These are phyloP conservation scores for Phrynocephalus versicolor DNA, from an alignment of 2,113 vertebrate genomes.

Conservation along the genomic window DNA sequence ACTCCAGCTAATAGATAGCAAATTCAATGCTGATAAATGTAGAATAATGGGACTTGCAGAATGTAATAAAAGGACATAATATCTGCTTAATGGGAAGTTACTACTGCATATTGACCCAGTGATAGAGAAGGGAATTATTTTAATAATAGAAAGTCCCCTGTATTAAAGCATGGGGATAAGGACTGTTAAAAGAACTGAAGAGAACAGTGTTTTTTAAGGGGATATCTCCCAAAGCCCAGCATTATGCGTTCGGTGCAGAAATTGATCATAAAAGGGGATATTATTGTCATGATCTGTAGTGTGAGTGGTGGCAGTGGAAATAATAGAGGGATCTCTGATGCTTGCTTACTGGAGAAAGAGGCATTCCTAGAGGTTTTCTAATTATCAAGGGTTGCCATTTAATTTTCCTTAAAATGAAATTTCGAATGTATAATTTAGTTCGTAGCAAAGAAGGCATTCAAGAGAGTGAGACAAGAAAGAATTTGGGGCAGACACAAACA, in stretches of 20 bases:
- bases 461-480: no score
- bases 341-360: slow-evolving; percentile 67
- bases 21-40: slow-evolving; percentile 82
- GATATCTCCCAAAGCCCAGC: slow-evolving; percentile 70
- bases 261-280: slow-evolving; percentile 68
- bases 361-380: slow-evolving; percentile 71
- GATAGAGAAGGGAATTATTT: slow-evolving; percentile 78
- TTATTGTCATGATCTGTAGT: slow-evolving; percentile 42
- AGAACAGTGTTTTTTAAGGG: slow-evolving; percentile 67
- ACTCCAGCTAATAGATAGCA: slow-evolving; percentile 77
- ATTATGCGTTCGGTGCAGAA: slow-evolving; percentile 65
- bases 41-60: slow-evolving; percentile 80
- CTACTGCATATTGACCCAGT: slow-evolving; percentile 78
- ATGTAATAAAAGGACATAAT: slow-evolving; percentile 81
- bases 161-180: slow-evolving; percentile 75
- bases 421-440: not conserved
- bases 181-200: slow-evolving; percentile 69
- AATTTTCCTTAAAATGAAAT: not conserved
- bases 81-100: slow-evolving; percentile 78
- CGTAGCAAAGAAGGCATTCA: not conserved
- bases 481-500: not conserved
- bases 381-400: not conserved
- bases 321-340: slow-evolving; percentile 49
- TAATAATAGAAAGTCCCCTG: slow-evolving; percentile 71
- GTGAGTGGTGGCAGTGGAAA: no score